Percentiles rank a stretch among this genome's conserved stretches.
phyloP scores from a whole-genome alignment of 2,888 invertebrate genomes.

The Microplitis manilae region DNA sequence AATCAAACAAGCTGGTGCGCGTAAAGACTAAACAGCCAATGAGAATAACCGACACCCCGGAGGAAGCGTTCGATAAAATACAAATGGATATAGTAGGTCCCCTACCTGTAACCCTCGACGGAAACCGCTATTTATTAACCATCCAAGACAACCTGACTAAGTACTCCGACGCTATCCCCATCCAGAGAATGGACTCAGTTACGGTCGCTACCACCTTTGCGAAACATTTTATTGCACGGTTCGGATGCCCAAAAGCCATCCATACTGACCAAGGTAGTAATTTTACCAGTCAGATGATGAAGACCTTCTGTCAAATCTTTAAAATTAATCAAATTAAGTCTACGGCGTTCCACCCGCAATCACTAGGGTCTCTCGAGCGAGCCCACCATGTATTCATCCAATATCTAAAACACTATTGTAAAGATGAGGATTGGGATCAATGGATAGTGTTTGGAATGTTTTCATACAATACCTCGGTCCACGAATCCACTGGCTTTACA shows the following conservation, averaged over 20 bases:
- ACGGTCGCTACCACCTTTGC: no score
- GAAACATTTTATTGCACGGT: constrained; percentile 37
- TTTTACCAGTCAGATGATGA: constrained; percentile 44
- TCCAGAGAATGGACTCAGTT: constrained; percentile 8
- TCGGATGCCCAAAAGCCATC: constrained; percentile 35
- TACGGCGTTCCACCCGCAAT: constrained; percentile 45
- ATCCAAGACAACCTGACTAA: constrained; percentile 36
- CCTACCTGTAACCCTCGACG: constrained; percentile 36
- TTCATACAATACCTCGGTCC: constrained; percentile 43
- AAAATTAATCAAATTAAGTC: constrained; percentile 43
- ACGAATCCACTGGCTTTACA: constrained; percentile 41
- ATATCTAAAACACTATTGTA: constrained; percentile 45
- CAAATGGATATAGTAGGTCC: constrained; percentile 51
- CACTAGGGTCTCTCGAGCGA: constrained; percentile 40
- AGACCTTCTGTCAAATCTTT: constrained; percentile 40
- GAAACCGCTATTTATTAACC: constrained; percentile 30
- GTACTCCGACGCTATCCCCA: constrained; percentile 30
- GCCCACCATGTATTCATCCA: constrained; percentile 43
- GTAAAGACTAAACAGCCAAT: constrained; percentile 31
- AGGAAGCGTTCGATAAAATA: constrained; percentile 42
- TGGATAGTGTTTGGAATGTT: constrained; percentile 42
- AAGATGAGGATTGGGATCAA: constrained; percentile 37
- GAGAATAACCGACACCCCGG: constrained; percentile 34
- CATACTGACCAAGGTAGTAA: constrained; percentile 33
- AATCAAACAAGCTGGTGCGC: constrained; percentile 42